Base-by-base conservation (phyloP, 2,888 invertebrate genomes). In the Pherbina coryleti region DNA sequence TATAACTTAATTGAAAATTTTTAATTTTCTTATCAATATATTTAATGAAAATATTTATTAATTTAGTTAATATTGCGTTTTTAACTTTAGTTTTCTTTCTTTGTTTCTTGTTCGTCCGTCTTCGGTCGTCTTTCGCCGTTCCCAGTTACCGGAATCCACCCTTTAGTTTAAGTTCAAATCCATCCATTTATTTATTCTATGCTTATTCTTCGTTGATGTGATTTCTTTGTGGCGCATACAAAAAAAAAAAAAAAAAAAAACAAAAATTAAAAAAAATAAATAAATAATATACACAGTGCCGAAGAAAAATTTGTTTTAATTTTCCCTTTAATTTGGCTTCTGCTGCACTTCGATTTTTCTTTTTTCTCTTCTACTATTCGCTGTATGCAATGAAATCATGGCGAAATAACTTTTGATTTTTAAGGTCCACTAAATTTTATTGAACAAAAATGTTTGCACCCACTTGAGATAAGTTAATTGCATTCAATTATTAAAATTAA, bases 301-400 rank as follows among this genome's bases (percentile, higher is more conserved):
- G 17, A 11, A 49, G 0, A 55, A 74, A 55, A 51, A 5, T 67
- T 14, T 60, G 11, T n/a, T 71, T 71, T 9, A 25, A 8, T 11
- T 70, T 28, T 34, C 44, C 17, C 17, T 25, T 75, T 57, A 5
- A 19, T 60, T 72, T 22, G 1, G 34, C 11, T 67, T 53, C 31
- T 53, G 69, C 69, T 69, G 69, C 69, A 69, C 69, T 51, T 25
- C 53, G n/a, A 66, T 17, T 44, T 37, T 22, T 44, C 44, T 19
- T 66, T 53, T n/a, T 25, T 53, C 11, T 64, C 28, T 25, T 19
- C n/a, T 28, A 49, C 49, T 64, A 0, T 51, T 19, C 51, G 1
- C 14, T 49, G 9, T 60, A 14, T 22, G 22, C 57, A 60, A 25
- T 25, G 8, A 60, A 60, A 60, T 28, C 19, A 1, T 19, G 11